Evolutionary conservation across 2,888 invertebrate genomes (phyloP).

Genomic region (Parapristionchus giblindavisi): DNA sequence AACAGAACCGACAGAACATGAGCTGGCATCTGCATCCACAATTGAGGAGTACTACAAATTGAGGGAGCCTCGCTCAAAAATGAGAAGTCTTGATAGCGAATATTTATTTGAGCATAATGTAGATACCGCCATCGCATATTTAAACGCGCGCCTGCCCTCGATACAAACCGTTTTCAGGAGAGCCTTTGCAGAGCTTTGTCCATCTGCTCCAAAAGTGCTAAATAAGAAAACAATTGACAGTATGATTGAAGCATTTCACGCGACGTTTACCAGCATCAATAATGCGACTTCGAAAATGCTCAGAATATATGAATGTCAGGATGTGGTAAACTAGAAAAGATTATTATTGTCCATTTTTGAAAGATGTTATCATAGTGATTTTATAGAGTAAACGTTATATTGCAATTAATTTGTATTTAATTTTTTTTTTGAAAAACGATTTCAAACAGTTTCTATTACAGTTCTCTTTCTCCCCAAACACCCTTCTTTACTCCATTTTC

Average conservation of each 20-base stretch:
- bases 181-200: constrained; percentile 41
- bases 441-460: too few relatives aligned
- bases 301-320: too few relatives aligned
- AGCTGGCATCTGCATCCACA: not conserved
- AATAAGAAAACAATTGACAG: constrained; percentile 44
- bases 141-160: constrained; percentile 41
- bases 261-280: not conserved
- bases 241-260: constrained; percentile 41
- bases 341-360: too few relatives aligned
- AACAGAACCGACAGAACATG: constrained; percentile 7
- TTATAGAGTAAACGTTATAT: too few relatives aligned
- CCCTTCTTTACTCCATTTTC: too few relatives aligned
- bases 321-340: too few relatives aligned
- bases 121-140: constrained; percentile 41
- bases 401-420: too few relatives aligned
- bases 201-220: constrained; percentile 40
- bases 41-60: constrained; percentile 15
- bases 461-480: too few relatives aligned
- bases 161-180: constrained; percentile 39
- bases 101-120: constrained; percentile 43
- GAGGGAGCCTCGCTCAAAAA: constrained; percentile 39
- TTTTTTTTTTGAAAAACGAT: too few relatives aligned
- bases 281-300: constrained; percentile 17
- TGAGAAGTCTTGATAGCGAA: constrained; percentile 43
- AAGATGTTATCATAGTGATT: too few relatives aligned